Conservation (phyloP, 2,888 invertebrate species). For the Hipparchia sbordonii region DNA sequence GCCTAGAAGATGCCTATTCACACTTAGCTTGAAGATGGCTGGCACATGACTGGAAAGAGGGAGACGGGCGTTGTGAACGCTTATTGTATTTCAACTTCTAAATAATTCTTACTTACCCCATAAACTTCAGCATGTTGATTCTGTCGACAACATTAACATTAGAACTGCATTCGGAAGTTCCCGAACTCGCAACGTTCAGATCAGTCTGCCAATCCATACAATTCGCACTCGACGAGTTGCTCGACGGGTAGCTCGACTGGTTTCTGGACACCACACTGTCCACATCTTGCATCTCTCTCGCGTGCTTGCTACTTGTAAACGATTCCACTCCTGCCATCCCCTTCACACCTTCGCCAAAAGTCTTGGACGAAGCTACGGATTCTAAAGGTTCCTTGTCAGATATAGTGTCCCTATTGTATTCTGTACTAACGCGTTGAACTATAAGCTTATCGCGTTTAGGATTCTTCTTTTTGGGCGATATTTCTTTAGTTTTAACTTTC, state of each 20-base stretch:
- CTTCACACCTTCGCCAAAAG: slow-evolving; percentile 25
- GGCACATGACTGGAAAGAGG: too few relatives aligned
- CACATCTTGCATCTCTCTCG: slow-evolving; percentile 37
- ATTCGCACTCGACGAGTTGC: slow-evolving; percentile 38
- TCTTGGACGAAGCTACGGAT: slow-evolving; percentile 23
- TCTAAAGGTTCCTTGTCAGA: slow-evolving; percentile 10
- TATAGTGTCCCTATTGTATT: slow-evolving; percentile 34
- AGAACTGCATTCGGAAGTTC: slow-evolving; percentile 49
- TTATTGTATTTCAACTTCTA: too few relatives aligned
- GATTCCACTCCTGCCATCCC: slow-evolving; percentile 49
- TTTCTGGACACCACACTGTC: slow-evolving; percentile 28
- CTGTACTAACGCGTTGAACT: slow-evolving; percentile 31
- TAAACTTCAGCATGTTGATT: slow-evolving; percentile 67
- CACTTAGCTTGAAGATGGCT: too few relatives aligned
- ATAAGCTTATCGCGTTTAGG: slow-evolving; percentile 16
- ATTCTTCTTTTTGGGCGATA: slow-evolving; percentile 11
- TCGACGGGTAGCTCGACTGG: slow-evolving; percentile 14
- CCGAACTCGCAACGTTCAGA: slow-evolving; percentile 41
- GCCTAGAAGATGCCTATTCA: too few relatives aligned
- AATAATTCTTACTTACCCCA: slow-evolving; percentile 60
- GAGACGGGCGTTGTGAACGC: too few relatives aligned
- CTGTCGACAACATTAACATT: slow-evolving; percentile 58
- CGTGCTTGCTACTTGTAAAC: slow-evolving; percentile 54
- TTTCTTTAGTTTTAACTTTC: neutral
- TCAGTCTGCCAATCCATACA: slow-evolving; percentile 50